Percentiles rank a stretch among this genome's conserved stretches.
These are phyloP conservation scores for Laticauda laticaudata DNA, from an alignment of 2,113 vertebrate genomes.

Conservation along the genomic window DNA sequence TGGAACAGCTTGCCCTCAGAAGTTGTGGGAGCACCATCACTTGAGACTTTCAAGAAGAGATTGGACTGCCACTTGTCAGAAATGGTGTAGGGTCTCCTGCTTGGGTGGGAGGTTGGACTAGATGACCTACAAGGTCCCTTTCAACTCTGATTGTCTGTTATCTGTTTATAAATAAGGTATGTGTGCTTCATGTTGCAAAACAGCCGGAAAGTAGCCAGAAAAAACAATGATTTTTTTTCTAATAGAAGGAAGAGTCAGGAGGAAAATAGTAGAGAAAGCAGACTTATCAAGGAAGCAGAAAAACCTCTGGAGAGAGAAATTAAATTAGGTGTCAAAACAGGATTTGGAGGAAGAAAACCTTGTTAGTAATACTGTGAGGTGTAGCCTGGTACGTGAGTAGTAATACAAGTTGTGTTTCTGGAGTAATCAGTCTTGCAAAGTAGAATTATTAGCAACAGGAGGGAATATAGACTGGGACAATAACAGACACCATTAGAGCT, in stretches of 20 bases:
- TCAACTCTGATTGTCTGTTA: no score
- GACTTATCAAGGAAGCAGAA: neutral
- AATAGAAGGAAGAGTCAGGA: neutral
- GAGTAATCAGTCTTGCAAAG: neutral
- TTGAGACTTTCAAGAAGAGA: no score
- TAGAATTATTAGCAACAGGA: neutral
- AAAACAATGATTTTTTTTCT: neutral
- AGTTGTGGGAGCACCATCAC: no score
- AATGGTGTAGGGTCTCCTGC: no score
- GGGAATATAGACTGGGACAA: neutral
- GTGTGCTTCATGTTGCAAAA: neutral
- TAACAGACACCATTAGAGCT: neutral
- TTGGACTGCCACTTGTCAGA: no score
- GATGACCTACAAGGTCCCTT: no score
- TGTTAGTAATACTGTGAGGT: neutral
- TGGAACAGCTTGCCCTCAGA: no score
- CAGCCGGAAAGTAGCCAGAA: neutral
- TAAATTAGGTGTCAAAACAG: neutral
- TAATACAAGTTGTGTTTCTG: neutral
- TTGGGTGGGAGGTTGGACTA: no score
- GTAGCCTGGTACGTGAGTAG: neutral
- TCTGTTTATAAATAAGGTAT: neutral
- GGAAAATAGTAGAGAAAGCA: neutral
- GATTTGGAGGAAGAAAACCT: neutral
- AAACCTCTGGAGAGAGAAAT: neutral